phyloP scores from a whole-genome alignment of 2,113 vertebrate species.

The Gymnobelideus leadbeateri region DNA sequence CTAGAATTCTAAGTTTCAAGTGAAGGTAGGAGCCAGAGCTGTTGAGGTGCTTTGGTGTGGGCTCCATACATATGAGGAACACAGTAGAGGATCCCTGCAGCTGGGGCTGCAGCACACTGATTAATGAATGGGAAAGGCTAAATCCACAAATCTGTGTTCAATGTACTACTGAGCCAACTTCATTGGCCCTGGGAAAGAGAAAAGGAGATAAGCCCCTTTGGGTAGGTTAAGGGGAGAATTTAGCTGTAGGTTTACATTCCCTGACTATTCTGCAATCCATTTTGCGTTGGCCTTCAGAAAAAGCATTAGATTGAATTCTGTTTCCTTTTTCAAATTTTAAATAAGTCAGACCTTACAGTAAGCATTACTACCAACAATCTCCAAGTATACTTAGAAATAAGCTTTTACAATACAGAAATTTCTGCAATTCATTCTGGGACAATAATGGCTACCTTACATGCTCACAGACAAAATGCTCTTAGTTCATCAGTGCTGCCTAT shows the following conservation, averaged over 20 bases:
- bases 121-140: constrained; percentile 69
- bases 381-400: constrained; percentile 80
- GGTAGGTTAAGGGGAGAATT: constrained; percentile 64
- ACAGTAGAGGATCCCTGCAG: constrained; percentile 16
- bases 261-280: constrained; percentile 61
- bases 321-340: constrained; percentile 84
- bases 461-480: constrained; percentile 56
- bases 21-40: not conserved
- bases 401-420: constrained; percentile 82
- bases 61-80: not conserved
- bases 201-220: constrained; percentile 56
- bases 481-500: constrained; percentile 71
- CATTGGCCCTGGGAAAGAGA: constrained; percentile 36
- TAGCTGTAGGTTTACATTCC: constrained; percentile 64
- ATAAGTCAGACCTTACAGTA: constrained; percentile 81
- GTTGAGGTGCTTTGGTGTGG: not conserved
- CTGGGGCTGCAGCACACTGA: constrained; percentile 56
- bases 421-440: constrained; percentile 77
- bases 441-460: constrained; percentile 79
- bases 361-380: constrained; percentile 80
- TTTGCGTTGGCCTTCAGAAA: constrained; percentile 75
- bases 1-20: not conserved
- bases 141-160: constrained; percentile 74
- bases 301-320: constrained; percentile 76
- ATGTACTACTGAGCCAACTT: constrained; percentile 73